Evolutionary conservation across 1,140 invertebrate species (phyloP).

Genomic region (Trialeurodes vaporariorum): DNA sequence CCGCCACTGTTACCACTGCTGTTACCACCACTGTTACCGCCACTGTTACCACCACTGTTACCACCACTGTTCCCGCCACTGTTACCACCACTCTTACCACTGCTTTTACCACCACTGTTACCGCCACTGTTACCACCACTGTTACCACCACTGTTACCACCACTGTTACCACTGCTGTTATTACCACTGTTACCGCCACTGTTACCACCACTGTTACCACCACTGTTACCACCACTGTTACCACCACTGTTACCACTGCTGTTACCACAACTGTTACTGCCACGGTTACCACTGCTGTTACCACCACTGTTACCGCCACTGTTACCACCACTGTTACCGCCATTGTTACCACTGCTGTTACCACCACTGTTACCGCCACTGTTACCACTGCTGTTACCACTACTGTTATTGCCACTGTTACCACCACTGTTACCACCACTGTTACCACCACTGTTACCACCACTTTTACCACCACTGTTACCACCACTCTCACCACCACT

Average conservation of each 20-base stretch:
- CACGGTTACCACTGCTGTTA: slow-evolving; percentile 40
- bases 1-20: slow-evolving; percentile 24
- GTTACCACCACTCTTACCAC: slow-evolving; percentile 27
- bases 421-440: no score
- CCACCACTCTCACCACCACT: no score
- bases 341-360: slow-evolving; percentile 18
- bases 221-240: background rate
- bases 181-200: background rate
- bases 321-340: slow-evolving; percentile 7
- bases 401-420: no score
- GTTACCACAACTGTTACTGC: background rate
- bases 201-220: background rate
- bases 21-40: slow-evolving; percentile 43
- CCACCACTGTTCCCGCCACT: slow-evolving; percentile 38
- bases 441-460: no score
- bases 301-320: slow-evolving; percentile 12
- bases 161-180: background rate
- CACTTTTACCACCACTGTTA: no score
- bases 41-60: slow-evolving; percentile 33
- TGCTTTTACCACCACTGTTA: background rate
- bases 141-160: slow-evolving; percentile 38
- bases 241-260: slow-evolving; percentile 4
- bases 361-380: slow-evolving; percentile 10
- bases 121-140: slow-evolving; percentile 17
- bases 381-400: slow-evolving; percentile 21